These are phyloP conservation scores for Brachionus sp. DNA, from an alignment of 1,140 invertebrate genomes.

Conservation along the genomic window DNA sequence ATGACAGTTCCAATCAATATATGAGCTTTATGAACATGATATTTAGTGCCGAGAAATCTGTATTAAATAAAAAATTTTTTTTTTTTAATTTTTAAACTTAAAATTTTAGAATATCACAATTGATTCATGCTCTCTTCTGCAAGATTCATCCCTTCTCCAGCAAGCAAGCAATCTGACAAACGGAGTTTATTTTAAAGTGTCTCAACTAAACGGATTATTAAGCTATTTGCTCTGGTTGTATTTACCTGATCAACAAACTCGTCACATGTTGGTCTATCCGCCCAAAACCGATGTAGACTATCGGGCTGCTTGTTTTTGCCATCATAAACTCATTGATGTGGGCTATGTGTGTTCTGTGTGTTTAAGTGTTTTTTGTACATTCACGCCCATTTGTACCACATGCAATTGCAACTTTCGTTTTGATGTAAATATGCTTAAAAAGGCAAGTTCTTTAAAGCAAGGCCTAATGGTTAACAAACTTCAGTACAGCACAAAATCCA, in stretches of 20 bases:
- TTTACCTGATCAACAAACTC: conserved; percentile 73
- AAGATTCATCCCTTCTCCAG: conserved; percentile 81
- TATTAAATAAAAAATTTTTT: conserved; percentile 51
- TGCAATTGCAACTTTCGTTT: conserved; percentile 61
- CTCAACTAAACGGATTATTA: conserved; percentile 65
- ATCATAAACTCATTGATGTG: conserved; percentile 88
- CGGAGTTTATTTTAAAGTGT: conserved; percentile 71
- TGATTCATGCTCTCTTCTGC: conserved; percentile 86
- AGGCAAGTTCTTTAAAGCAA: conserved; percentile 32
- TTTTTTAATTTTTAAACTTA: conserved; percentile 46
- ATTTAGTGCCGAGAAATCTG: conserved; percentile 83
- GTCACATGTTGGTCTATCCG: conserved; percentile 79
- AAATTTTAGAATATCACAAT: conserved; percentile 72
- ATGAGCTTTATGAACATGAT: conserved; percentile 99
- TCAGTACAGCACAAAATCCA: background rate
- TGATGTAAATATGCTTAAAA: conserved; percentile 38
- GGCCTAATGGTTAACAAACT: conserved; percentile 10
- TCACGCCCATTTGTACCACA: conserved; percentile 92
- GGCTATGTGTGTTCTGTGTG: conserved; percentile 97
- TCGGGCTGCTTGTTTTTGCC: conserved; percentile 93
- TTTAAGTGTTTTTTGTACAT: conserved; percentile 90
- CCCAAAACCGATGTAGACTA: conserved; percentile 87
- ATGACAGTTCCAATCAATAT: conserved; percentile 80
- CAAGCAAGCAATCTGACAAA: conserved; percentile 85
- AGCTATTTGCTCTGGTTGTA: conserved; percentile 95